Evolutionary conservation across 2,888 invertebrate species (phyloP), one percentile per base, ranked within the genome.

Genomic region (Formica aserva): DNA sequence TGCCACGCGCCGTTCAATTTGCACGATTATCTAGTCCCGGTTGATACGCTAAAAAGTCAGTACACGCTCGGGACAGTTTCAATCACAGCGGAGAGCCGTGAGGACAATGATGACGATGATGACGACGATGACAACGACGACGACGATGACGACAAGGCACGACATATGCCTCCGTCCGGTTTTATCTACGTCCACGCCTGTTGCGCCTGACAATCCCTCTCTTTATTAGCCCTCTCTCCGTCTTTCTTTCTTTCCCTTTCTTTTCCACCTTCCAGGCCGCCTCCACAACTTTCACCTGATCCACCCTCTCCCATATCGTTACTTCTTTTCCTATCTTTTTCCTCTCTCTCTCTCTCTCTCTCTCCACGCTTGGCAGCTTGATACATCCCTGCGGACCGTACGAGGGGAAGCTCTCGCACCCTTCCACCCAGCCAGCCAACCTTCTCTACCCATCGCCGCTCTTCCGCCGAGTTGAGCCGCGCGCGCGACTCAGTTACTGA

Each of bases 401-500:
- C 66, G 26, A 35, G 26, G 22, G 45, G 18, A 52, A 67, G 66
- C 83, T 55, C 63, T 66, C 83, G 82, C 86, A 77, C 80, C 88
- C 89, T 86, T 83, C 85, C 77, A 74, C 82, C 60, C 45, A 22
- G 41, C 60, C 45, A 22, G 41, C 60, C 78, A 45, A 72, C 72
- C 69, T 45, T 80, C 78, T 63, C 78, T 63, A 80, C 71, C 71
- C 78, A 72, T 26, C 71, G 32, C 11, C 41, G 26, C 26, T 52
- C 75, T 67, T 38, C 35, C 55, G 38, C 26, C 38, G 82, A 85
- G 74, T 52, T 63, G 66, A 87, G 69, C 38, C 83, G 80, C 82
- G 84, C 78, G 72, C 78, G 32, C 60, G 52, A 62, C 75, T 75
- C 80, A 82, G 88, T 87, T 80, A 71, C 84, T 74, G 78, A 82